phyloP scores from a whole-genome alignment of 2,888 invertebrate genomes.

The Ophioninae sp. region DNA sequence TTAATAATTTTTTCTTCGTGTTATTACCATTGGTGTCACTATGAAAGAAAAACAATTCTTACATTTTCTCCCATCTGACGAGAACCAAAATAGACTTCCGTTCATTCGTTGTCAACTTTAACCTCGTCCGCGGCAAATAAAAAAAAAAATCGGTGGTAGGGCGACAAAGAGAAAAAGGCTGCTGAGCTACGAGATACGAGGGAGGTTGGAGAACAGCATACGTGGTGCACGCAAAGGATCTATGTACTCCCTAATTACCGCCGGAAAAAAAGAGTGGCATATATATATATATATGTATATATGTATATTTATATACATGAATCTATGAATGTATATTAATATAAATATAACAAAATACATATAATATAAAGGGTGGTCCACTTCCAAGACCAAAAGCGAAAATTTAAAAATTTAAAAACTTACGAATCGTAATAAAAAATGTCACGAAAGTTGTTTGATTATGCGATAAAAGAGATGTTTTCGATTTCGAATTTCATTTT shows the following conservation, averaged over 20 bases:
- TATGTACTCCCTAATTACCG: conserved; percentile 81
- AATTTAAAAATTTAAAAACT: neutral
- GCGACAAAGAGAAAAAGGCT: conserved; percentile 50
- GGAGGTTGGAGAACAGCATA: conserved; percentile 31
- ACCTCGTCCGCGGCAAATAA: neutral
- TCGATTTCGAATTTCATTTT: too few relatives aligned
- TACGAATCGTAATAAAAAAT: neutral
- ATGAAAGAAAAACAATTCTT: too few relatives aligned
- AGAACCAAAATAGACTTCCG: too few relatives aligned
- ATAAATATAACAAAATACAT: neutral
- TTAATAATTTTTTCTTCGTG: too few relatives aligned
- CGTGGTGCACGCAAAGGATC: conserved; percentile 68
- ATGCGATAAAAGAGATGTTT: too few relatives aligned
- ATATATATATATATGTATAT: neutral
- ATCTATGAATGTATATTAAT: neutral
- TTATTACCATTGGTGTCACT: too few relatives aligned
- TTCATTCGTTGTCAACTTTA: neutral
- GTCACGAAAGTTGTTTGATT: neutral
- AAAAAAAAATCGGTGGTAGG: neutral
- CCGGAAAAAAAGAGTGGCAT: conserved; percentile 60
- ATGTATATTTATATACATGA: neutral
- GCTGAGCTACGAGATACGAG: conserved; percentile 28
- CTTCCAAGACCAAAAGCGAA: neutral
- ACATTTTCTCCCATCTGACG: too few relatives aligned
- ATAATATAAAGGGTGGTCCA: neutral